Conservation (phyloP, 2,888 invertebrate genomes). For the Leistus spinibarbis region DNA sequence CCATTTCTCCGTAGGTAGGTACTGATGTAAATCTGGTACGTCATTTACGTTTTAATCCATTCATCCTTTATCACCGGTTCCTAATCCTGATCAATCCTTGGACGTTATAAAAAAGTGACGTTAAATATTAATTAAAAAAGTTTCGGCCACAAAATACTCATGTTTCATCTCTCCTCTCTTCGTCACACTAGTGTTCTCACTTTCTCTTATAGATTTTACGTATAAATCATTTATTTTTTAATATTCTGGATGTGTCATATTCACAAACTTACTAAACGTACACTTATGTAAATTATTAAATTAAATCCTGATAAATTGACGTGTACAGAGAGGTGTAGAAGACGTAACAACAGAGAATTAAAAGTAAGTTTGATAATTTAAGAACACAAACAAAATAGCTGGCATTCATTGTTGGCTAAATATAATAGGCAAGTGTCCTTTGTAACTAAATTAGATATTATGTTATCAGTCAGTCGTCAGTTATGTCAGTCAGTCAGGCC, state of each 20-base stretch:
- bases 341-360: background rate
- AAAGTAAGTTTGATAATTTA: background rate
- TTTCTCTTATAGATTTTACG: background rate
- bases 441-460: background rate
- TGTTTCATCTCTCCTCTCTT: background rate
- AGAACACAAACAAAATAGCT: background rate
- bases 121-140: slow-evolving; percentile 6
- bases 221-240: background rate
- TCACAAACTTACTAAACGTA: background rate
- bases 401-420: background rate
- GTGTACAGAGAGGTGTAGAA: background rate
- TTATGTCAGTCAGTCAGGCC: background rate
- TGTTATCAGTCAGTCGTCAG: no score
- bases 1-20: background rate
- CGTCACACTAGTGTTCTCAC: background rate
- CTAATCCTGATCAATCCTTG: background rate
- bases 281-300: background rate
- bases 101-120: background rate
- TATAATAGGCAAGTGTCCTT: background rate
- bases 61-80: background rate
- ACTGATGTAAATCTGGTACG: background rate
- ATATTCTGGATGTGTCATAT: background rate
- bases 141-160: background rate
- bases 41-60: slow-evolving; percentile 4
- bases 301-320: background rate